Evolutionary conservation across 2,113 vertebrate genomes (phyloP).

Genomic region (Anseranas semipalmata): DNA sequence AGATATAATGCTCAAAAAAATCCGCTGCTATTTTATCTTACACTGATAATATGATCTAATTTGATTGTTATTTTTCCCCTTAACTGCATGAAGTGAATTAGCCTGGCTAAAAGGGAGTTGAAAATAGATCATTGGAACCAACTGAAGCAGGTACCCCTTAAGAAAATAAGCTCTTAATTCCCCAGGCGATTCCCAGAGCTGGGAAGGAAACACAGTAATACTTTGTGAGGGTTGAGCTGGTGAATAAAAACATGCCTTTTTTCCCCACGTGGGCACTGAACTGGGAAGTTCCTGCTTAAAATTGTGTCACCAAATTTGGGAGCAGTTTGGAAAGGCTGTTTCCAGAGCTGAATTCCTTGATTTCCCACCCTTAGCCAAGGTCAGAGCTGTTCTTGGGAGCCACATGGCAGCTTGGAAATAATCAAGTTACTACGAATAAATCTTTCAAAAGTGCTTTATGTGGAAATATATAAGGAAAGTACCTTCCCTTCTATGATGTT

Average conservation of each 20-base stretch:
- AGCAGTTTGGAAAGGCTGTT: not conserved
- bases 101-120: slow-evolving; percentile 1
- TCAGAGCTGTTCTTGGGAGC: not conserved
- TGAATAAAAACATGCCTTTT: not conserved
- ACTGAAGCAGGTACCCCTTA: not conserved
- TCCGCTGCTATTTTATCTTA: slow-evolving; percentile 46
- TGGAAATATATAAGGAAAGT: not conserved
- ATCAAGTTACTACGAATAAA: not conserved
- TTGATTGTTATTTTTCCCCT: slow-evolving; percentile 56
- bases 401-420: not conserved
- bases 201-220: not conserved
- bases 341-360: not conserved
- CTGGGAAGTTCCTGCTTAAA: not conserved
- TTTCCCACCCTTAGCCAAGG: not conserved
- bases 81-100: slow-evolving; percentile 55
- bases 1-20: slow-evolving; percentile 41
- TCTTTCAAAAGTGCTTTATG: not conserved
- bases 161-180: slow-evolving; percentile 21
- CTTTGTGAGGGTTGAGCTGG: not conserved
- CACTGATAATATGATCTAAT: slow-evolving; percentile 56
- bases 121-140: slow-evolving; percentile 35
- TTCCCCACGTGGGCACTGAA: not conserved
- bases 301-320: not conserved
- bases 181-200: not conserved
- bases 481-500: not conserved